Evolutionary conservation across 2,797 vertebrate genomes (phyloP), one percentile per base, ranked within the genome.

Genomic region (Schizopygopsis malacanthus): DNA sequence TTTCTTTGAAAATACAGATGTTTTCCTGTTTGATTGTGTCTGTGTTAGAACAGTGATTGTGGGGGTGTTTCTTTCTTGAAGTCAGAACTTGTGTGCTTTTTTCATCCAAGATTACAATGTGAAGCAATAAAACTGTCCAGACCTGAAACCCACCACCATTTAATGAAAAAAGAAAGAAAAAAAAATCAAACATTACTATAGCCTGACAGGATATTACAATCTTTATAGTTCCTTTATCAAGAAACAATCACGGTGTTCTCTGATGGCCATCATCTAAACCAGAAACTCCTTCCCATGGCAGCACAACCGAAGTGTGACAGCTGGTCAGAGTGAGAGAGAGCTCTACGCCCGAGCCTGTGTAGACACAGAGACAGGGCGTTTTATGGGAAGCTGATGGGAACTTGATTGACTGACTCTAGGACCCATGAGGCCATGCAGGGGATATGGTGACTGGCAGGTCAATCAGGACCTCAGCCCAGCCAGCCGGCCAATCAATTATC

Each of bases 391-490:
- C 89, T 95, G 94, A 95, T 94, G 92, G 92, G 89, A 92, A 90
- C 88, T 88, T 95, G 94, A 95, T 95, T 95, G 94, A 94, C 91
- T 93, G 93, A 93, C 93, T 92, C 80, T 88, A 90, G 79, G 88
- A 84, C 91, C 87, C 82, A 88, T 90, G 90, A 92, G 89, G 88
- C 87, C 85, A 86, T 84, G 87, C 87, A 92, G 91, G 87, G 79
- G 71, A 89, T 86, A 78, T 88, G 86, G 85, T 93, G 93, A 94
- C 92, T 95, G 95, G 91, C 94, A 93, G 94, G 93, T 95, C 94
- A 94, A 95, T 95, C 93, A 94, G 90, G 86, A 88, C 86, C 86
- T 82, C 83, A 22, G 85, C 76, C 86, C 87, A 90, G 87, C 90
- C 84, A 52, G 81, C 76, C 90, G 86, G 92, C 90, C 92, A 93